Base-by-base conservation (phyloP, 2,888 invertebrate species). In the Pandemis corylana region DNA sequence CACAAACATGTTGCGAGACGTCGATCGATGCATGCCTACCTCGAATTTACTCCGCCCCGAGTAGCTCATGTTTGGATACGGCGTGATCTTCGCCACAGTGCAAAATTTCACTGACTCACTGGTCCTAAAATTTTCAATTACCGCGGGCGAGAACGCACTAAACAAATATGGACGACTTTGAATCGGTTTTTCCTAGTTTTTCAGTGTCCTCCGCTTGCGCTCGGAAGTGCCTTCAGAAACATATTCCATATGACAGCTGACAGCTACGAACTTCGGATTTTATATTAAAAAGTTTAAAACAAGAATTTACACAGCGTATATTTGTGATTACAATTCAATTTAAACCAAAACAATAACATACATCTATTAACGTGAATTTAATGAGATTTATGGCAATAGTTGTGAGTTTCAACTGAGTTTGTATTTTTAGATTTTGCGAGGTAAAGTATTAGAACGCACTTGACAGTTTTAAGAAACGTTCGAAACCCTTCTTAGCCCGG, bases 1-100 rank as follows among this genome's bases (percentile, higher is more conserved):
- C 90, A 94, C 90, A 93, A 91, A 91, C 89, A 90, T 71, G 77
- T 49, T 62, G 66, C 77, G 80, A 86, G 66, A 69, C 15, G 72
- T 71, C 68, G 76, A 84, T 83, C 81, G 78, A 82, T 80, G 64
- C 66, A 76, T 61, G 86, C 95, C 89, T 87, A 96, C 96, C 95
- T 96, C 96, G 88, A 95, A 95, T 92, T 95, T 96, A 90, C 95
- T 95, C 93, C 95, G 95, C 84, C 95, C 95, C 87, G 95, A 95
- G 93, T 95, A 95, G 90, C 94, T 95, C 96, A 96, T 96, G 84
- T 84, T 93, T 84, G 95, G 91, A 84, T 90, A 91, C 71, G 94
- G 93, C 76, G 92, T 93, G 85, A 94, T 90, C 85, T 94, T 94
- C 89, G 94, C 94, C 94, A 94, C 94, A 90, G 86, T 93, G 90